A percentile compares a stretch with the other conserved stretches of the same genome.
Evolutionary conservation across 2,888 invertebrate genomes (phyloP).

Genomic region (Epinotia bilunana): DNA sequence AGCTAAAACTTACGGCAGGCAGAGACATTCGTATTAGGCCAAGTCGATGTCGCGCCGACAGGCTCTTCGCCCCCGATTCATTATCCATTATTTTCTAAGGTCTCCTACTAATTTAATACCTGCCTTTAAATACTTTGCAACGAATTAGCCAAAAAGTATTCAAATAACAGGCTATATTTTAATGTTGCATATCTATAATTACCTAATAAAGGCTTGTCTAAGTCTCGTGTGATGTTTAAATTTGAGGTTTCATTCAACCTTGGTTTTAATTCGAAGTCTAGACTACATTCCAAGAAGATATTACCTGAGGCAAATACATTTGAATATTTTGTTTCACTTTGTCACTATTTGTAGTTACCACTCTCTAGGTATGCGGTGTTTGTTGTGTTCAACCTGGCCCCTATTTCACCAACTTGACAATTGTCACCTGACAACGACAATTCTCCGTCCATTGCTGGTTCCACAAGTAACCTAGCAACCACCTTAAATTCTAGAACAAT

Average conservation of each 20-base stretch:
- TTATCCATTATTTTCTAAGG: no score
- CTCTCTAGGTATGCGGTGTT: neutral
- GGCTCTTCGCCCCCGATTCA: no score
- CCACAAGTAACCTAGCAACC: no score
- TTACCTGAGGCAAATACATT: constrained; percentile 14
- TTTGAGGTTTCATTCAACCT: constrained; percentile 35
- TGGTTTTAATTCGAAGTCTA: constrained; percentile 37
- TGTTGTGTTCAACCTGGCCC: no score
- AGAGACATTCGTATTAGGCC: no score
- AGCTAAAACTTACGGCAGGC: no score
- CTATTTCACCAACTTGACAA: no score
- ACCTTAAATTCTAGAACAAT: no score
- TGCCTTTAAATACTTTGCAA: neutral
- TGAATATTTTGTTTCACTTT: neutral
- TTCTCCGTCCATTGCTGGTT: no score
- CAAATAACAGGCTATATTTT: neutral
- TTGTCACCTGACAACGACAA: no score
- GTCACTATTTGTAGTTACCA: neutral
- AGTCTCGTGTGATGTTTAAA: constrained; percentile 30
- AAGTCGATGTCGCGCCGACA: no score
- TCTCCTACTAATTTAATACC: constrained; percentile 1
- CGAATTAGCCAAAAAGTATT: neutral
- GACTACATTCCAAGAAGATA: constrained; percentile 32
- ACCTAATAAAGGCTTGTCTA: constrained; percentile 2
- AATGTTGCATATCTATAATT: constrained; percentile 14